phyloP scores from a whole-genome alignment of 2,797 vertebrate species.

The Sylvilagus floridanus region DNA sequence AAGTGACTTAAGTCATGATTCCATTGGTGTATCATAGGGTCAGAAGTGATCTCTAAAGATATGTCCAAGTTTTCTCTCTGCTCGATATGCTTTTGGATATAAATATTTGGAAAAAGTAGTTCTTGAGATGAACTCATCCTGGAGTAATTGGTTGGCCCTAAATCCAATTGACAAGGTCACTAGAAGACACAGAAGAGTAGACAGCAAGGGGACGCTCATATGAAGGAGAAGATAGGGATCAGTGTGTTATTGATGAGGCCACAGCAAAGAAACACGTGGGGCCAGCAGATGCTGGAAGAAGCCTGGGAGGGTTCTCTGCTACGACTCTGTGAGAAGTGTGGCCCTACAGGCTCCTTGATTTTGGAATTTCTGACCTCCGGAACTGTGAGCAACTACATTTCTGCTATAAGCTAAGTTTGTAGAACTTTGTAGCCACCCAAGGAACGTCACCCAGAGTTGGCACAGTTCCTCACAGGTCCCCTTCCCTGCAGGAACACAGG shows the following conservation, averaged over 20 bases:
- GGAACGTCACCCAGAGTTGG: background rate
- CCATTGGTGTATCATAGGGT: background rate
- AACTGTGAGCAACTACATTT: background rate
- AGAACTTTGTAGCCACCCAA: rapidly evolving
- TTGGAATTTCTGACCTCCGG: background rate
- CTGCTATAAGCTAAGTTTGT: background rate
- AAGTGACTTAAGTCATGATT: background rate
- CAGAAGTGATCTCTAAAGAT: background rate
- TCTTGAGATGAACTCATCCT: background rate
- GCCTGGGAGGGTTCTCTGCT: no score
- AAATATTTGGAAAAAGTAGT: background rate
- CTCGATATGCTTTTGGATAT: no score
- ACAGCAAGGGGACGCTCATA: background rate
- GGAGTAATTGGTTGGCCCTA: background rate
- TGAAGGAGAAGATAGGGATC: background rate
- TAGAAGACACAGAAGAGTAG: background rate
- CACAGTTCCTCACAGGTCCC: background rate
- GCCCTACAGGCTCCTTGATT: background rate
- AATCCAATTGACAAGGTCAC: background rate
- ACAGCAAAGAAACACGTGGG: background rate
- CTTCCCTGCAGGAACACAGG: background rate
- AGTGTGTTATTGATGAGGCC: background rate
- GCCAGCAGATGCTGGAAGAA: background rate
- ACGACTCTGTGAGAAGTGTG: background rate
- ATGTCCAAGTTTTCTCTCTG: background rate